Base-by-base conservation (phyloP, 2,113 vertebrate species). In the Mastomys natalensis region DNA sequence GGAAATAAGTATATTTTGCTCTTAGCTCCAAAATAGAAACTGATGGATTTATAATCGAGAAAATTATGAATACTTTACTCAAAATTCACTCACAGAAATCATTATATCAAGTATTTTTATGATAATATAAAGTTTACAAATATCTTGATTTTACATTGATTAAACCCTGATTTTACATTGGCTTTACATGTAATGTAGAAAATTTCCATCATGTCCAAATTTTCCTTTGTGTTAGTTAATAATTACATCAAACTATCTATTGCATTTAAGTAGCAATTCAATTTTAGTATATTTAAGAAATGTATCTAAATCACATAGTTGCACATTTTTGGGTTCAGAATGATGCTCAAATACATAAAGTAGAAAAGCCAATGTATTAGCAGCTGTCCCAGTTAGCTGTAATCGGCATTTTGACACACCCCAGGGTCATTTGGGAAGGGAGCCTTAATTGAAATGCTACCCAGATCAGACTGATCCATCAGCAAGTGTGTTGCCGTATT, bases 201-300 rank as follows among this genome's bases (percentile, higher is more conserved):
- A 93, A 64, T 77, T 24, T 55, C 68, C 72, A 78, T 80, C 26
- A 80, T 68, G n/a, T 66, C 16, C 12, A 84, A 34, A 92, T 78
- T 78, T 94, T 72, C 73, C 87, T 82, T 58, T 92, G 26, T 60
- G 19, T 43, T 64, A 88, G 48, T n/a, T 90, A 93, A 66, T 70
- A 92, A 62, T 93, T 90, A 78, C 7, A 74, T n/a, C 16, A 89
- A 87, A 53, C 87, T 66, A 77, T 24, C 5, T 7, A 77, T 58
- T 92, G 13, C 76, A 84, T 58, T 95, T 90, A 87, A 17, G 6
- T 66, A 68, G 17, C 80, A 87, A 74, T 11, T 88, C 5, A 51
- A 11, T 84, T 93, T 91, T 1, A 15, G 37, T n/a, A 89, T 43
- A 96, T 26, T 72, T 93, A 76, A 82, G 55, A 72, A 89, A 90